Conservation (phyloP, 2,797 vertebrate species). For the Myotis findleyi region DNA sequence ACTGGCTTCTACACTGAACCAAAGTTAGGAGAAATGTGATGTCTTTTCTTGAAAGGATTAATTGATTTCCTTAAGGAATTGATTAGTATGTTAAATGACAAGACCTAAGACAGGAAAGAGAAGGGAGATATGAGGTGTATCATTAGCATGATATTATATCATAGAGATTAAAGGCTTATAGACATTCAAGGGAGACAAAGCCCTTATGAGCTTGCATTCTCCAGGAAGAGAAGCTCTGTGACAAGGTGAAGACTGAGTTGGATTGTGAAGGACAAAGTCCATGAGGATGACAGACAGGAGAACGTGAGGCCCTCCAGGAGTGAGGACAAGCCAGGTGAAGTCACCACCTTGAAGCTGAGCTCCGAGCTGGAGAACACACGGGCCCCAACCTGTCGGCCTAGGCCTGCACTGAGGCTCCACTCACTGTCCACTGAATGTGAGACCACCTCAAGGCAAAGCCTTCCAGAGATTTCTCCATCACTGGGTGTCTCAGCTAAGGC, state of each 20-base stretch:
- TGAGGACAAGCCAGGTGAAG: neutral
- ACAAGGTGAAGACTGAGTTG: too few relatives aligned
- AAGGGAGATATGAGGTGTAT: neutral
- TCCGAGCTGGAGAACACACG: neutral
- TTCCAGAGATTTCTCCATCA: neutral
- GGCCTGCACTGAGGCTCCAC: neutral
- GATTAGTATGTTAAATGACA: neutral
- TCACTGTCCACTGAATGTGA: neutral
- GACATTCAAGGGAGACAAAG: neutral
- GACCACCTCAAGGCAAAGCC: neutral
- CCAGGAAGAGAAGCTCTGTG: neutral
- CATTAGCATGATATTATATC: neutral
- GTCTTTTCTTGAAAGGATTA: neutral
- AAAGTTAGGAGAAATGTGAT: neutral
- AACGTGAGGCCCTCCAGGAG: too few relatives aligned
- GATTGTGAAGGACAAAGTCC: neutral
- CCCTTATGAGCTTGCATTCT: neutral
- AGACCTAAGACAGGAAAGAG: neutral
- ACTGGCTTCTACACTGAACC: neutral
- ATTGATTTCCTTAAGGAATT: neutral
- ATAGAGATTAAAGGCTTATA: neutral
- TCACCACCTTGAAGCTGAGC: too few relatives aligned
- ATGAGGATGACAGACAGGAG: neutral
- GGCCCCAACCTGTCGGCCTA: neutral
- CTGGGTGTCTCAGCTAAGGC: neutral